Conservation (phyloP, 2,113 vertebrate species). For the Hippoglossus stenolepis region DNA sequence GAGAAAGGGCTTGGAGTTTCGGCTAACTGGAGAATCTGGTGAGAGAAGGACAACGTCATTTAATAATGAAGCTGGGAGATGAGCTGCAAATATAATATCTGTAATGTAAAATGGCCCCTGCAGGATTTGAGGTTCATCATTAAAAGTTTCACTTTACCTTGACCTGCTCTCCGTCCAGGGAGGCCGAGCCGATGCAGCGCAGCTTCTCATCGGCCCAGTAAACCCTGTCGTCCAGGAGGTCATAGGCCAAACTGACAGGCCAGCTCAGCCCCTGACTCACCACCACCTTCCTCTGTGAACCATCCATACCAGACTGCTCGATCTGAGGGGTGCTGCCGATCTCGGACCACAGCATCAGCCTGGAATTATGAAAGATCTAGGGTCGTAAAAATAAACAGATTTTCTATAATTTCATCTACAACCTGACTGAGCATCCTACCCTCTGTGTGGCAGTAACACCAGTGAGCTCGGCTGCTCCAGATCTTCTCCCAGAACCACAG, state of each 20-base stretch:
- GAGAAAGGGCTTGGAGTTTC: conserved; percentile 89
- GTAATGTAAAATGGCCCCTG: background rate
- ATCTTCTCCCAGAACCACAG: conserved; percentile 85
- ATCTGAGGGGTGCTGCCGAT: conserved; percentile 87
- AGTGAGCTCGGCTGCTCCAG: conserved; percentile 87
- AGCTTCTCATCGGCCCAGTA: conserved; percentile 94
- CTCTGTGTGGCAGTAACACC: conserved; percentile 86
- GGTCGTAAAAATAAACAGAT: background rate
- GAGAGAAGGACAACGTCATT: background rate
- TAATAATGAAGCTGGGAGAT: background rate
- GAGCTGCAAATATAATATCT: background rate
- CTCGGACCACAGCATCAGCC: conserved; percentile 94
- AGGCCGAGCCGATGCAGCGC: conserved; percentile 86
- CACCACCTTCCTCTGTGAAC: conserved; percentile 82
- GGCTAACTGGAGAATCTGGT: conserved; percentile 86
- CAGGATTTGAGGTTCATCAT: background rate
- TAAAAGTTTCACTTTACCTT: conserved; percentile 43
- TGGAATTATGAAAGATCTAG: conserved; percentile 45
- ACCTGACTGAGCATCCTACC: conserved; percentile 77
- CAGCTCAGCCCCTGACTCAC: conserved; percentile 83
- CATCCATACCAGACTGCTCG: conserved; percentile 89
- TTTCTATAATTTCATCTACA: background rate
- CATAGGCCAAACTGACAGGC: conserved; percentile 89
- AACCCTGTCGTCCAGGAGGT: conserved; percentile 84
- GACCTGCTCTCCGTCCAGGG: conserved; percentile 84